These are phyloP conservation scores for Chaetophractus vellerosus DNA, from an alignment of 2,797 vertebrate species.

Conservation along the genomic window DNA sequence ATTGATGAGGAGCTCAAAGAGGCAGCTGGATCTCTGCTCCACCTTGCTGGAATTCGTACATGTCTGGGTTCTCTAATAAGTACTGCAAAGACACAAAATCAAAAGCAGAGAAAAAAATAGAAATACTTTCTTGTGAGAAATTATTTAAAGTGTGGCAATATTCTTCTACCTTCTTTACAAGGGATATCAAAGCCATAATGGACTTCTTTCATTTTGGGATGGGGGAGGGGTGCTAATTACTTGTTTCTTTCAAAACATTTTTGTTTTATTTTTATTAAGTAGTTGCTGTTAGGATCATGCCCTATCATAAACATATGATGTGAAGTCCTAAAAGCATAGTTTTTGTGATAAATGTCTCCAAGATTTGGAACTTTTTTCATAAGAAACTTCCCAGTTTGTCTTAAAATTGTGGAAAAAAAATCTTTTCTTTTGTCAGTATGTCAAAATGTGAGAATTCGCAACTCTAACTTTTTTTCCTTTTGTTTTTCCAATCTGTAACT, in stretches of 20 bases:
- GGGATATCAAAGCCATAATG: constrained; percentile 99
- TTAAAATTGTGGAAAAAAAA: constrained; percentile 66
- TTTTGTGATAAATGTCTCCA: constrained; percentile 79
- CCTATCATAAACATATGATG: constrained; percentile 81
- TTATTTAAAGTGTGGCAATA: constrained; percentile 92
- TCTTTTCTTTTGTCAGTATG: constrained; percentile 52
- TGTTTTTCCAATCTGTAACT: constrained; percentile 54
- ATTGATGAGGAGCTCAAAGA: constrained; percentile 99
- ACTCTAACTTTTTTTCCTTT: constrained; percentile 44
- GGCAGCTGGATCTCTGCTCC: constrained; percentile 97
- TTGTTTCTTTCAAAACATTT: constrained; percentile 68
- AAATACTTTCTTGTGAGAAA: constrained; percentile 91
- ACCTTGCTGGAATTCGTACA: constrained; percentile 97
- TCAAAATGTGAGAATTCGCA: constrained; percentile 56
- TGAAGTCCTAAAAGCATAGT: constrained; percentile 84
- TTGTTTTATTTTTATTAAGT: constrained; percentile 75
- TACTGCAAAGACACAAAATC: constrained; percentile 95
- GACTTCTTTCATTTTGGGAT: constrained; percentile 89
- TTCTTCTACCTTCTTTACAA: constrained; percentile 93
- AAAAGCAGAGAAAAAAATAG: constrained; percentile 96
- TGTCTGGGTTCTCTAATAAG: constrained; percentile 96
- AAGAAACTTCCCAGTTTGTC: constrained; percentile 66
- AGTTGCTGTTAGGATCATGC: constrained; percentile 86
- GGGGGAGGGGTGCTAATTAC: constrained; percentile 78
- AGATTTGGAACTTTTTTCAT: constrained; percentile 70